A percentile compares a stretch with the other conserved stretches of the same genome.
These are phyloP conservation scores for Ephialtes manifestator DNA, from an alignment of 2,888 invertebrate genomes.

Conservation along the genomic window DNA sequence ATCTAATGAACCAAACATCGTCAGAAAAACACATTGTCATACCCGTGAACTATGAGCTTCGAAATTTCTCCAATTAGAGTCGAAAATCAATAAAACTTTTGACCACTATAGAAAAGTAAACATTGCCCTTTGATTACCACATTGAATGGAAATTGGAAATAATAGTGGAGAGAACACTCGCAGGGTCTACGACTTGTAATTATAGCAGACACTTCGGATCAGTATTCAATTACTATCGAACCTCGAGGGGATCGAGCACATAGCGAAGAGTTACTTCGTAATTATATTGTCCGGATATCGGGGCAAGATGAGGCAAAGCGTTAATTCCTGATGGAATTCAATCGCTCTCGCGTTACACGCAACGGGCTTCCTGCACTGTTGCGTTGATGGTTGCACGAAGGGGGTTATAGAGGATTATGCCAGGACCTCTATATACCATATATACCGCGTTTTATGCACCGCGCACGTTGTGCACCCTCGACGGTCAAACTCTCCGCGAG, in stretches of 20 bases:
- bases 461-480: conserved; percentile 17
- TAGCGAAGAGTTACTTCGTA: conserved; percentile 56
- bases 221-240: conserved; percentile 57
- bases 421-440: conserved; percentile 16
- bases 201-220: conserved; percentile 42
- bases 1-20: too few species aligned
- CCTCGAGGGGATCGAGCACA: conserved; percentile 32
- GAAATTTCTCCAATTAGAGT: not conserved
- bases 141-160: conserved; percentile 30
- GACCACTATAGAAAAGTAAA: not conserved
- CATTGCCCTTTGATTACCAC: conserved; percentile 52
- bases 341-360: conserved; percentile 60
- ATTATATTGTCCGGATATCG: conserved; percentile 46
- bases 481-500: conserved; percentile 52
- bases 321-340: conserved; percentile 66
- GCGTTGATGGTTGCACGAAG: conserved; percentile 46
- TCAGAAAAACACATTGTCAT: not conserved
- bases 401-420: not conserved
- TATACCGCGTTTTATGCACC: not conserved
- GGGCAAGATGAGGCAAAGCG: conserved; percentile 38
- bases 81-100: conserved; percentile 8
- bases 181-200: conserved; percentile 48
- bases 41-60: not conserved
- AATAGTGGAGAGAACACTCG: conserved; percentile 16
- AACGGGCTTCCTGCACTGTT: conserved; percentile 4